phyloP scores from a whole-genome alignment of 2,113 vertebrate genomes.

The Labeo catla region DNA sequence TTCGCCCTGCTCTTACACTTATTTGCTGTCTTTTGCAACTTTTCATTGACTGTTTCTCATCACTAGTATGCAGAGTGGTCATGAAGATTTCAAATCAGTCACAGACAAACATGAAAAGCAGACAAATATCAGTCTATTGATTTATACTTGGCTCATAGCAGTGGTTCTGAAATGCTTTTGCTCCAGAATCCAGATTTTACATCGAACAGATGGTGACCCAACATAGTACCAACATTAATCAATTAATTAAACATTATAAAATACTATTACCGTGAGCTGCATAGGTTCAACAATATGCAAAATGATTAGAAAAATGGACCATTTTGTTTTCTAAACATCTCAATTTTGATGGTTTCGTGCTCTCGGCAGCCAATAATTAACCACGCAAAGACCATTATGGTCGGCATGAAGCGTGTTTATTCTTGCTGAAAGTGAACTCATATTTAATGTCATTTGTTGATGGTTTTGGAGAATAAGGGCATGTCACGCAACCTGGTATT shows the following conservation, averaged over 20 bases:
- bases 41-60: not conserved
- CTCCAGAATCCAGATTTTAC: too few species aligned
- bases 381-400: constrained; percentile 3
- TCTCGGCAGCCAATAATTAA: constrained; percentile 10
- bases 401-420: not conserved
- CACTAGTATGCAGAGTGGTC: not conserved
- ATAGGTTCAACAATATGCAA: not conserved
- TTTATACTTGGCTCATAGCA: too few species aligned
- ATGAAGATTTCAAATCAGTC: not conserved
- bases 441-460: not conserved
- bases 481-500: not conserved
- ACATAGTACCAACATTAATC: too few species aligned
- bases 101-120: not conserved
- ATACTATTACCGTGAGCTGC: not conserved
- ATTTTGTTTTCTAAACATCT: not conserved
- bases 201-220: too few species aligned
- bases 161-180: too few species aligned
- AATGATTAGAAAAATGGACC: not conserved
- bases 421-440: not conserved
- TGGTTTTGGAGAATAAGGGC: not conserved
- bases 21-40: not conserved
- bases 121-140: not conserved
- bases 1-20: not conserved
- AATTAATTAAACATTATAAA: too few species aligned
- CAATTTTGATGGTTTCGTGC: not conserved